Evolutionary conservation across 1,140 invertebrate genomes (phyloP), one percentile per base, ranked within the genome.

Genomic region (Drosophila subobscura): DNA sequence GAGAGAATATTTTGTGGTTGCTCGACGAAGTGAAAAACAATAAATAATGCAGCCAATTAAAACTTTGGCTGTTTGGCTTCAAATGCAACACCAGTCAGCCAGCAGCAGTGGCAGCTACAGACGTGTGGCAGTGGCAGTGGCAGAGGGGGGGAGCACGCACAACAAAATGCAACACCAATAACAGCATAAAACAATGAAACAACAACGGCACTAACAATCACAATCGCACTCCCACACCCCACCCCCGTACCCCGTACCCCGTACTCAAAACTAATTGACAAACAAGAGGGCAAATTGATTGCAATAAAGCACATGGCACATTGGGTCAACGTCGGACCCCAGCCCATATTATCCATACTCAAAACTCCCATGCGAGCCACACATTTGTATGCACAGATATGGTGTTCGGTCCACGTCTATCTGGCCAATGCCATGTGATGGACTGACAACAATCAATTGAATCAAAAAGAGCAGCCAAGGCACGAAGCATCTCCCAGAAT

Each of bases 1-100:
- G 25, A 5, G 52, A 50, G 55, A 22, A 5, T 46, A 50, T 49
- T 58, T 64, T 52, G 59, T 84, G 77, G 80, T 63, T 76, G 76
- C 71, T 80, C 80, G 64, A 55, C 70, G 59, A 76, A 85, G 80
- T 85, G 81, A 81, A 85, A 85, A 86, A 85, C 81, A 85, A 85
- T 85, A 86, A 86, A 85, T 85, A 85, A 85, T 85, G 81, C 81
- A 85, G 81, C 81, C 81, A 86, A 85, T 85, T 85, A 85, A 85
- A 86, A 85, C 60, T 85, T 85, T 85, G 81, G 73, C 73, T 80
- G 81, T 85, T 85, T 86, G 77, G 65, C 66, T 70, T 70, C 64
- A 70, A 70, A 68, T 56, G 55, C 66, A 68, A 68, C 65, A 67
- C 49, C 65, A 66, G 47, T 58, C 57, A 67, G 53, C 51, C 72